Conservation (phyloP, 2,797 vertebrate species). For the Yasuhikotakia modesta region DNA sequence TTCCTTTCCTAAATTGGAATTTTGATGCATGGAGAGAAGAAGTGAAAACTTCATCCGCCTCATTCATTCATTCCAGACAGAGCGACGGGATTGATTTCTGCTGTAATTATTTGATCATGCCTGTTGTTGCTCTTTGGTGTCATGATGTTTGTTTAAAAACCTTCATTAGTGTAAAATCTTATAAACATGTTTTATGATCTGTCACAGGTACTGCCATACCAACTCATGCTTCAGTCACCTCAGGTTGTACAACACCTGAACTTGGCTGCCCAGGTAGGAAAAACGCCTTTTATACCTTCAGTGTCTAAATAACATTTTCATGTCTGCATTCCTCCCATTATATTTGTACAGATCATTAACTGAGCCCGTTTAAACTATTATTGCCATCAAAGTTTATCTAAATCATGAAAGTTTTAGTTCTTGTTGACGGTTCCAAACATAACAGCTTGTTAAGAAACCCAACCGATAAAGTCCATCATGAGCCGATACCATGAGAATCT, state of each 20-base stretch:
- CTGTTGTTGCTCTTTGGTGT: no score
- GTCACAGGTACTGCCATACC: conserved; percentile 78
- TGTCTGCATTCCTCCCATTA: background rate
- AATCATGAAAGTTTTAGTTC: no score
- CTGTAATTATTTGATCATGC: no score
- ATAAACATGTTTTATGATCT: conserved; percentile 57
- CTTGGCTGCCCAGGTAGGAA: conserved; percentile 84
- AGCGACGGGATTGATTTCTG: no score
- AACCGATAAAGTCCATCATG: no score
- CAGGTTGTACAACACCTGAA: conserved; percentile 78
- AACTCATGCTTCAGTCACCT: conserved; percentile 71
- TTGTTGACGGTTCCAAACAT: no score
- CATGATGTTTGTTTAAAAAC: background rate
- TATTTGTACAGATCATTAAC: background rate
- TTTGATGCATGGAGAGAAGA: background rate
- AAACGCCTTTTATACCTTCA: background rate
- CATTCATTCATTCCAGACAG: background rate
- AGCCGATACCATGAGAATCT: no score
- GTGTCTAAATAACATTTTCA: background rate
- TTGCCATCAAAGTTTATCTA: background rate
- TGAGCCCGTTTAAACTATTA: background rate
- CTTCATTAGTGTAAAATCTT: background rate
- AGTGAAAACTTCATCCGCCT: background rate
- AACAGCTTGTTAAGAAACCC: no score
- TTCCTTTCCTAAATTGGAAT: background rate